Evolutionary conservation across 2,797 vertebrate genomes (phyloP).

Genomic region (Crenuchus spilurus): DNA sequence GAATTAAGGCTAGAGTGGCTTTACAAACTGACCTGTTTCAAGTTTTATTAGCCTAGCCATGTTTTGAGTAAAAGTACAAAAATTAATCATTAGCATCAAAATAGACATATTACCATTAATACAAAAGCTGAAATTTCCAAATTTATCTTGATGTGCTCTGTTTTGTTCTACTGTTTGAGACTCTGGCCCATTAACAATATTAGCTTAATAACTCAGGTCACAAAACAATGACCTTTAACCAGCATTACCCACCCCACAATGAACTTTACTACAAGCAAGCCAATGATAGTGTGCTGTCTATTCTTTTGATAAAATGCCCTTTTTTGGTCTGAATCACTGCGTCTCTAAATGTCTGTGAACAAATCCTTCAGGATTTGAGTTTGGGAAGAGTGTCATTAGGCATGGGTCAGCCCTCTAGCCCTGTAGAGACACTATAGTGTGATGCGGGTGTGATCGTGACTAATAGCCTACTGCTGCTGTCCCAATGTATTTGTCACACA

Average conservation of each 20-base stretch:
- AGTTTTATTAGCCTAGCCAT: too few relatives aligned
- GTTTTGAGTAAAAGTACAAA: too few relatives aligned
- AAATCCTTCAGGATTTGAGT: neutral
- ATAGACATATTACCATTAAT: too few relatives aligned
- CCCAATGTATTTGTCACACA: neutral
- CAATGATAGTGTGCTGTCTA: neutral
- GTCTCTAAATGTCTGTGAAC: neutral
- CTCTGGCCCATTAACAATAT: neutral
- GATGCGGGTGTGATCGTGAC: neutral
- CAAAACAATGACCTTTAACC: neutral
- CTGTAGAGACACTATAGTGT: neutral
- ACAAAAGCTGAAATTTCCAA: too few relatives aligned
- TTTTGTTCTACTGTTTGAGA: neutral
- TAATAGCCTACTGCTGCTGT: constrained; percentile 4
- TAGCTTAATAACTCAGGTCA: neutral
- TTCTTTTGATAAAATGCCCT: neutral
- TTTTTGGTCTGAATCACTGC: constrained; percentile 1
- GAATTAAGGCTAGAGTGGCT: too few relatives aligned
- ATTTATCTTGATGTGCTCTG: neutral
- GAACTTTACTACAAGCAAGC: neutral
- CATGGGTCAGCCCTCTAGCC: neutral
- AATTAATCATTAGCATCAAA: too few relatives aligned
- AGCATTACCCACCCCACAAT: neutral
- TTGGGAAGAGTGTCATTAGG: neutral
- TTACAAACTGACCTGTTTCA: too few relatives aligned